Conservation (phyloP, 2,888 invertebrate species). For the Hirtodrosophila duncani region DNA sequence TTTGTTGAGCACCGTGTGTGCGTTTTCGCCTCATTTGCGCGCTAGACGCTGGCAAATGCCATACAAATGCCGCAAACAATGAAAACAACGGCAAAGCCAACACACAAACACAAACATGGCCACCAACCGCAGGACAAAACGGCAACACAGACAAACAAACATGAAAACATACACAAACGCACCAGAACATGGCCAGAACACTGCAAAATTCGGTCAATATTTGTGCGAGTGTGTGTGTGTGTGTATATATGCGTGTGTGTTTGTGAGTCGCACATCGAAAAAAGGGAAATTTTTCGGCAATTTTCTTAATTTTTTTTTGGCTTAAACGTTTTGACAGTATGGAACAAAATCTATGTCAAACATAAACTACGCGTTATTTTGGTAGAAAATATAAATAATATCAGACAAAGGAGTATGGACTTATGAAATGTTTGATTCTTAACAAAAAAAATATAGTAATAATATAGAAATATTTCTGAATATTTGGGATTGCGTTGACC, state of each 20-base stretch:
- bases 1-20: no score
- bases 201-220: conserved; percentile 68
- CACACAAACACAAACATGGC: conserved; percentile 20
- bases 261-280: conserved; percentile 21
- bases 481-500: no score
- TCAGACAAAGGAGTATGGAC: no score
- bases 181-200: conserved; percentile 22
- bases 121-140: conserved; percentile 26
- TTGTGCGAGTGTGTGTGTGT: conserved; percentile 24
- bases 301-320: conserved; percentile 17
- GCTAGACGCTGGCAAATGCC: no score
- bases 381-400: not conserved
- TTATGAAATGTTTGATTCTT: no score
- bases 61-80: not conserved
- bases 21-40: no score
- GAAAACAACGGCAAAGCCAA: conserved; percentile 21
- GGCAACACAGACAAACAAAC: conserved; percentile 31
- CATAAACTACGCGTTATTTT: conserved; percentile 37
- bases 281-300: conserved; percentile 30
- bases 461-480: no score
- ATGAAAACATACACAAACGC: conserved; percentile 2
- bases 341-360: conserved; percentile 25
- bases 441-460: no score
- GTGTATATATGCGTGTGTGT: conserved; percentile 3
- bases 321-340: not conserved